Percentiles rank a stretch among this genome's conserved stretches.
Conservation (phyloP, 2,888 invertebrate genomes). For the Leucophenga montana region DNA sequence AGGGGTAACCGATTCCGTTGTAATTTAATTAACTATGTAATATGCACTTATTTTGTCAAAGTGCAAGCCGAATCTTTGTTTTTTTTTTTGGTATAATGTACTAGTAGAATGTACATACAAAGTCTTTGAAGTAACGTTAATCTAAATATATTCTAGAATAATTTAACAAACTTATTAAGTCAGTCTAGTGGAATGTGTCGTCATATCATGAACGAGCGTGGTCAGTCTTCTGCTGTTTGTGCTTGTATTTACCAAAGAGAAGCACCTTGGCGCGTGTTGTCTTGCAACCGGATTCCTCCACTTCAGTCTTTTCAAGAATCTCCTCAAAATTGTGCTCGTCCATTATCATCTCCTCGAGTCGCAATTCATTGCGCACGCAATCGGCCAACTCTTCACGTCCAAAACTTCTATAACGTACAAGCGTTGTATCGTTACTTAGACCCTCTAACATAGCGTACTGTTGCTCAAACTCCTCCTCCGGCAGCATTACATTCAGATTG, state of each 20-base stretch:
- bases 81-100: no score
- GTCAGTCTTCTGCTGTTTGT: neutral
- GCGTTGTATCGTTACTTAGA: slow-evolving; percentile 45
- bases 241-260: slow-evolving; percentile 46
- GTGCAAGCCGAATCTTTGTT: no score
- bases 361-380: slow-evolving; percentile 61
- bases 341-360: slow-evolving; percentile 48
- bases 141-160: no score
- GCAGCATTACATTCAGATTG: slow-evolving; percentile 55
- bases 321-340: slow-evolving; percentile 48
- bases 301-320: slow-evolving; percentile 57
- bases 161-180: no score
- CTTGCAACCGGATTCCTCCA: slow-evolving; percentile 66
- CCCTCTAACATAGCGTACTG: slow-evolving; percentile 45
- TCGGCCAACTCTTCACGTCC: slow-evolving; percentile 53
- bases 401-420: slow-evolving; percentile 59
- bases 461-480: slow-evolving; percentile 32
- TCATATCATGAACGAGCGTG: no score
- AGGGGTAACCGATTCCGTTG: no score
- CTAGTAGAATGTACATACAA: no score
- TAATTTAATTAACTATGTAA: no score
- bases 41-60: no score
- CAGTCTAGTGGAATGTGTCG: no score
- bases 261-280: slow-evolving; percentile 64
- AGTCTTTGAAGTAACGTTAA: no score